Conservation (phyloP, 2,888 invertebrate species). For the Tuberolachnus salignus region DNA sequence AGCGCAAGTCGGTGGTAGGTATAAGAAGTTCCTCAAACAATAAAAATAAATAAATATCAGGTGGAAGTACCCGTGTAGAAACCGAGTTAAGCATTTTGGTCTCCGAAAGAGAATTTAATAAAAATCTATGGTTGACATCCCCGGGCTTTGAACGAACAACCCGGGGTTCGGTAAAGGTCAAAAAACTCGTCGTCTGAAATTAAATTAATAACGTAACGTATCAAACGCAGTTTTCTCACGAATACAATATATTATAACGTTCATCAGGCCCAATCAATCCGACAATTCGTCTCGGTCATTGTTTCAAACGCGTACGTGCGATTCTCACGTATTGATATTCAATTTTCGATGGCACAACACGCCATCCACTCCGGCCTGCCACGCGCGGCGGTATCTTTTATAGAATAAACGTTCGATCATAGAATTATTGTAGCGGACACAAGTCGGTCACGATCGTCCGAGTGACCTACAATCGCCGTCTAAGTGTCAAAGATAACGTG, state of each 20-base stretch:
- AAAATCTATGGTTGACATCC: conserved; percentile 1
- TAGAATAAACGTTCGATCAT: conserved; percentile 40
- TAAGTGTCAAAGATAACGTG: conserved; percentile 48
- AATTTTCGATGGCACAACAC: conserved; percentile 8
- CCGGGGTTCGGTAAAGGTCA: conserved; percentile 13
- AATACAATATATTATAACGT: not conserved
- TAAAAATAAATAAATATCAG: too few relatives aligned
- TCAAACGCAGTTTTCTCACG: conserved; percentile 26
- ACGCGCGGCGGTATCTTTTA: not conserved
- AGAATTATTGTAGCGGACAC: conserved; percentile 22
- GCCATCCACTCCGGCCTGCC: too few relatives aligned
- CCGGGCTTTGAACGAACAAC: conserved; percentile 22
- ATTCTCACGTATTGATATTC: conserved; percentile 31
- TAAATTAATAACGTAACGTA: conserved; percentile 14
- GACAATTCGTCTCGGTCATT: conserved; percentile 41
- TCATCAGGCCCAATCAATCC: conserved; percentile 12
- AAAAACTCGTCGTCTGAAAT: conserved; percentile 26
- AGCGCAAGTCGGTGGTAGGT: too few relatives aligned
- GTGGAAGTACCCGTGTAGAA: not conserved
- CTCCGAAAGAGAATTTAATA: not conserved
- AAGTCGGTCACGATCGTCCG: conserved; percentile 54
- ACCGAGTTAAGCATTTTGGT: not conserved
- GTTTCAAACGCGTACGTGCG: conserved; percentile 43
- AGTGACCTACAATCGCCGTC: conserved; percentile 51
- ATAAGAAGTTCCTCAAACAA: too few relatives aligned